Evolutionary conservation across 64 coral and sea anemone species (phyloP), one percentile per base, ranked within the genome.

Genomic region (Montipora capricornis): DNA sequence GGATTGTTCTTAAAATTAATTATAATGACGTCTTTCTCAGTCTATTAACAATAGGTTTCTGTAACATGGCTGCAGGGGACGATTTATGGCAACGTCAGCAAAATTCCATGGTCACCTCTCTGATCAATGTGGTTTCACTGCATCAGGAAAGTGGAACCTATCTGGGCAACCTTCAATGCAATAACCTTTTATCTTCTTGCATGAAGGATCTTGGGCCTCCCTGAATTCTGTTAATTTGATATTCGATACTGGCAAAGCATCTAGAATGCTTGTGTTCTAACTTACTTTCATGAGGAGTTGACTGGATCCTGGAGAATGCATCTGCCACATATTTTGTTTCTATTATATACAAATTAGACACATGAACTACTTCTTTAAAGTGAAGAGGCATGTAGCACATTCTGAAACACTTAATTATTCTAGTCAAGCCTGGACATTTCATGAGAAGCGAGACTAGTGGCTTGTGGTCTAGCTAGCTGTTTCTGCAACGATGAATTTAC

Each of bases 91-190:
- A 20, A 80, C 16, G 66, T 86, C 15, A 93, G 70, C n/a, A 93
- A 83, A 10, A 93, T 73, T 64, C 69, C 80, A 9, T 93, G 44
- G 5, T 87, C 73, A 5, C 61, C 91, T 93, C 14, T 77, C 1
- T 51, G 16, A 13, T 82, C 82, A 87, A 76, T 87, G 87, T 5
- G 91, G 82, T 87, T 93, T 93, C 29, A 87, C 5, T 4, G 82
- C 73, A 48, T 59, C 61, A 47, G 6, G 47, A 5, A 93, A 20
- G 13, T 73, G n/a, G 19, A 78, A 48, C 78, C 87, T 93, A 16
- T 74, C 68, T 68, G 91, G 91, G 82, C 91, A 93, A 14, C 71
- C 91, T 50, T 93, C 74, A 15, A 87, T 47, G 64, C 20, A 78
- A 55, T 74, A 87, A 11, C 48, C 79, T n/a, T 73, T 93, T 13